Evolutionary conservation across 2,797 vertebrate genomes (phyloP).

Genomic region (Chrysolophus pictus): DNA sequence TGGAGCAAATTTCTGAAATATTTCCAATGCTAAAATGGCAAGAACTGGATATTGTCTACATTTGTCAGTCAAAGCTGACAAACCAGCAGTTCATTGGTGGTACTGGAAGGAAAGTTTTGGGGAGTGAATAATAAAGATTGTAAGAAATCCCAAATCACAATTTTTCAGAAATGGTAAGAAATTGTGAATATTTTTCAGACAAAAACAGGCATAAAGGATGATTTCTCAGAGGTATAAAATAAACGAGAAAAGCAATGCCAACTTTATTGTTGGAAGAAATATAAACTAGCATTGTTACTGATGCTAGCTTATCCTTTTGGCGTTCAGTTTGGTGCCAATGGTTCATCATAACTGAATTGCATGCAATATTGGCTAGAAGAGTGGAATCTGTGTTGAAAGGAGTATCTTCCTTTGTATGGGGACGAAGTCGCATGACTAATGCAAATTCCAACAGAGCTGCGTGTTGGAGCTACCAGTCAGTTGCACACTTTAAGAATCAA

Average conservation of each 20-base stretch:
- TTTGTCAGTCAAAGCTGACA: not conserved
- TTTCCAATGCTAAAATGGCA: not conserved
- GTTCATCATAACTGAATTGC: fast-evolving
- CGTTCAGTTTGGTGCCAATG: not conserved
- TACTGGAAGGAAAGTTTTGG: not conserved
- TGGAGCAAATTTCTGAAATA: fast-evolving
- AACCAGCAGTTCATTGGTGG: not conserved
- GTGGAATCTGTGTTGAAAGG: not conserved
- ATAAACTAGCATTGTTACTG: not conserved
- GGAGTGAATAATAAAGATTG: not conserved
- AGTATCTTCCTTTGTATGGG: not conserved
- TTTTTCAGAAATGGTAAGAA: not conserved
- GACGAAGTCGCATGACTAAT: not conserved
- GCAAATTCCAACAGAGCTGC: not conserved
- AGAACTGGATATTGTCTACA: not conserved
- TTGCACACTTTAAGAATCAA: not conserved
- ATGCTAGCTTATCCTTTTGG: not conserved
- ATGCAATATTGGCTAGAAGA: not conserved
- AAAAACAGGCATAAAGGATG: not conserved
- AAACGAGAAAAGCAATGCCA: not conserved
- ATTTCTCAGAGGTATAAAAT: fast-evolving
- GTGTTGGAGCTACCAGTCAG: not conserved
- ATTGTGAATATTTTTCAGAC: not conserved
- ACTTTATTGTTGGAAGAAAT: not conserved
- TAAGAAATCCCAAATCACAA: not conserved